These are phyloP conservation scores for Drosophila ezoana DNA, from an alignment of 2,888 invertebrate genomes.

Conservation along the genomic window DNA sequence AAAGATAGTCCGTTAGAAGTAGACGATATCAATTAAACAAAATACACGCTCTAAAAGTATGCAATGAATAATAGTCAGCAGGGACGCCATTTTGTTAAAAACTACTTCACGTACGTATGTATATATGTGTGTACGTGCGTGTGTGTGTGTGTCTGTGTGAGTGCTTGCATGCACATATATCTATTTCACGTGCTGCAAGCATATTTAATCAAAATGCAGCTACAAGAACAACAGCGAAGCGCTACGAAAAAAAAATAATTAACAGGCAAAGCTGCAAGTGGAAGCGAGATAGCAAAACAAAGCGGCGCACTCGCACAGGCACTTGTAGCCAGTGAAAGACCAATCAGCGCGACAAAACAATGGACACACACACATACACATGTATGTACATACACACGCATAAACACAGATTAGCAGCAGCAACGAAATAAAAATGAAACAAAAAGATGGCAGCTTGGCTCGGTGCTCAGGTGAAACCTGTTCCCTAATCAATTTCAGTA, in stretches of 20 bases:
- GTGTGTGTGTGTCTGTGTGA: conserved; percentile 9
- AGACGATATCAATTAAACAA: no score
- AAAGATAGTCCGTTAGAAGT: no score
- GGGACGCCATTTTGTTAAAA: conserved; percentile 60
- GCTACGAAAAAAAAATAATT: conserved; percentile 75
- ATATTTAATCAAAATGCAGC: conserved; percentile 62
- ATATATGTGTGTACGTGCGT: conserved; percentile 3
- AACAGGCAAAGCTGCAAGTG: conserved; percentile 46
- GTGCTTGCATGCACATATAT: neutral
- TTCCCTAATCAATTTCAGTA: conserved; percentile 66
- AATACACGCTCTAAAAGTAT: conserved; percentile 29
- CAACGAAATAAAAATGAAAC: conserved; percentile 4
- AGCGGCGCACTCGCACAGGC: conserved; percentile 36
- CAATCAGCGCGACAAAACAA: conserved; percentile 79
- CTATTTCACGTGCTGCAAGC: conserved; percentile 33
- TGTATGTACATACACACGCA: conserved; percentile 1
- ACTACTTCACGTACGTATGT: neutral
- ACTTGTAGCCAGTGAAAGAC: conserved; percentile 63
- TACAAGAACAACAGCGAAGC: conserved; percentile 29
- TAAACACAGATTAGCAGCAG: conserved; percentile 19
- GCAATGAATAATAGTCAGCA: conserved; percentile 21
- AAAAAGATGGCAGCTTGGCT: conserved; percentile 14
- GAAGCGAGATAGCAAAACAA: conserved; percentile 51
- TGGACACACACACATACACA: conserved; percentile 54
- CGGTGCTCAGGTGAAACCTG: conserved; percentile 67